Base-by-base conservation (phyloP, 2,888 invertebrate genomes). In the Limnephilus rhombicus region DNA sequence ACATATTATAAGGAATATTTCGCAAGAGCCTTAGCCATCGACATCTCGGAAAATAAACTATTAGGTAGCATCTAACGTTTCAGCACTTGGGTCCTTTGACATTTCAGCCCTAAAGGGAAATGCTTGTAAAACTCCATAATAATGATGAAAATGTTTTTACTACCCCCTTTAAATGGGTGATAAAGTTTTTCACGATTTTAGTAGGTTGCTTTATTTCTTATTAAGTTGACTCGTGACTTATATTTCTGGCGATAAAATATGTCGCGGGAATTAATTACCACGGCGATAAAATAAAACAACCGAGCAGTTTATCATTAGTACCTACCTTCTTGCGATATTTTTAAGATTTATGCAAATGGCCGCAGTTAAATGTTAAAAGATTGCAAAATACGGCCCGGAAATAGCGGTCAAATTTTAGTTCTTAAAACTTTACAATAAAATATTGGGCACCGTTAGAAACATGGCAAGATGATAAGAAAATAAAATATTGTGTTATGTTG, bases 261-360 rank as follows among this genome's bases (percentile, higher is more conserved):
- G 81, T 81, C 81, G 12, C 31, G 81, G 81, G 81, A 81, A 81
- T 81, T 81, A 81, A 81, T 81, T 81, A 81, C 81, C 29, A 81
- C 29, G 81, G 29, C 31, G 29, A 81, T 81, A 81, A 81, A 81
- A 81, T 81, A 81, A 81, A 31, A 31, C 81, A 31, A 81, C 81
- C 31, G 3, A 31, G 29, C 29, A 31, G 29, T 81, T 81, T 81
- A 81, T 31, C 29, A 81, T 81, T 81, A 81, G 29, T 31, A 31
- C 29, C 81, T 31, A 29, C 31, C 29, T 81, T 53, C 53, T 53
- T 7, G 53, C 18, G 53, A 53, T 53, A 18, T 18, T 53, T 18
- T 53, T 18, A 18, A 53, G 53, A 53, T 53, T 53, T 53, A 53
- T 53, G 53, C 15, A 53, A 53, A 53, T 53, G 53, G 53, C 18